Evolutionary conservation across 2,113 vertebrate species (phyloP).

Genomic region (Mionectes macconnelli): DNA sequence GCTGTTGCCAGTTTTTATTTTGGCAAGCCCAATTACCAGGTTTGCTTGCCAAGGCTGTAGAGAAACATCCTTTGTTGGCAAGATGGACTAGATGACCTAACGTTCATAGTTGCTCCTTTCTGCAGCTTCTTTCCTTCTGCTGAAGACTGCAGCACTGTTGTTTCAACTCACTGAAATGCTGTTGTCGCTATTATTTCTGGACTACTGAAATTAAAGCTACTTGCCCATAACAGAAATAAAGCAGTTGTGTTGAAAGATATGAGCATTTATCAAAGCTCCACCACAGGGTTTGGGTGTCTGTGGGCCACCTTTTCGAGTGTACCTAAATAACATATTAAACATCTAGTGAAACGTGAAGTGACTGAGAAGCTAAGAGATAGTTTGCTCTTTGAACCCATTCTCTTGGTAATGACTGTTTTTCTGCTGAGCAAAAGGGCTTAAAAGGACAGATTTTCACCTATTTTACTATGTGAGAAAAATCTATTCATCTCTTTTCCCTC

Average conservation of each 20-base stretch:
- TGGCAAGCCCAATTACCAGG: conserved; percentile 3
- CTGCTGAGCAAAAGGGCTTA: not conserved
- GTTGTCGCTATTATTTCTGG: not conserved
- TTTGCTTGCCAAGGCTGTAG: conserved; percentile 37
- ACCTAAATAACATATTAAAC: not conserved
- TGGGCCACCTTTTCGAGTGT: not conserved
- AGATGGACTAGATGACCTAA: conserved; percentile 33
- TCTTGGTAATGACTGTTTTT: not conserved
- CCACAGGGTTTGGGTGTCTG: not conserved
- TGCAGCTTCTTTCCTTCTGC: not conserved
- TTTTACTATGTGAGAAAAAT: not conserved
- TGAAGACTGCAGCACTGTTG: not conserved
- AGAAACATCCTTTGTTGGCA: conserved; percentile 48
- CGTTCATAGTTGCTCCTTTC: not conserved
- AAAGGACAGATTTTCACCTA: not conserved
- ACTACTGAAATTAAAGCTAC: not conserved
- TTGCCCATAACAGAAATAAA: not conserved
- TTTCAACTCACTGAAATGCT: not conserved
- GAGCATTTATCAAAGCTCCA: not conserved
- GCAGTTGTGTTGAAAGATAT: not conserved
- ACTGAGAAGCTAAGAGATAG: not conserved
- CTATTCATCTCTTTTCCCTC: not conserved
- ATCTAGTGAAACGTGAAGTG: not conserved
- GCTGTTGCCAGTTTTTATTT: conserved; percentile 34
- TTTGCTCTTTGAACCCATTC: not conserved